Percentiles rank a stretch among this genome's conserved stretches.
These are phyloP conservation scores for Cremastinae sp. DNA, from an alignment of 2,888 invertebrate genomes.

Conservation along the genomic window DNA sequence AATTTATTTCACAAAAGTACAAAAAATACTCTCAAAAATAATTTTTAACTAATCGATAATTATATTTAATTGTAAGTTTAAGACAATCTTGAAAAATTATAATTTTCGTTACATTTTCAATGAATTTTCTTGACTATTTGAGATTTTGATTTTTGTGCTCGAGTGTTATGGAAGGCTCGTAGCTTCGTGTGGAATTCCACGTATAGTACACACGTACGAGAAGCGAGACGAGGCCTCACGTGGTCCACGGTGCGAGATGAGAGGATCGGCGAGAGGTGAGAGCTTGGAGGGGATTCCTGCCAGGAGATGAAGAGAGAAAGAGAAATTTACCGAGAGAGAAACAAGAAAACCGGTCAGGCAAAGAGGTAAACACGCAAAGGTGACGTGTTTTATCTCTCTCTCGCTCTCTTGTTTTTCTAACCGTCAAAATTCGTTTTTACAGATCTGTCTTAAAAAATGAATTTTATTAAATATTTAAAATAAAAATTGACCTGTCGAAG, in stretches of 20 bases:
- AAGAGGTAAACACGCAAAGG: constrained; percentile 78
- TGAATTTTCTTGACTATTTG: no score
- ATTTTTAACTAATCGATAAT: no score
- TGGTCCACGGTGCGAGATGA: constrained; percentile 32
- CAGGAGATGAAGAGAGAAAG: constrained; percentile 28
- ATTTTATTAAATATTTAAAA: constrained; percentile 15
- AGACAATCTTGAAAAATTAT: no score
- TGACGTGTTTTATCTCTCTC: constrained; percentile 73
- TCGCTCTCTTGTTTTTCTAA: constrained; percentile 59
- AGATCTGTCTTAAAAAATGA: background rate
- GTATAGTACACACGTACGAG: constrained; percentile 19
- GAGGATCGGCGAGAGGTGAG: constrained; percentile 35
- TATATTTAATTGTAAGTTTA: no score
- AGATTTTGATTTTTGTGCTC: no score
- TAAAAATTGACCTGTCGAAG: no score
- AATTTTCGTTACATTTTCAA: no score
- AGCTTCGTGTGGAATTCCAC: background rate
- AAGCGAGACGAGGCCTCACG: constrained; percentile 43
- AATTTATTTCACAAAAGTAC: no score
- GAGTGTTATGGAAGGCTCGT: no score
- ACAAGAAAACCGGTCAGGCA: constrained; percentile 73
- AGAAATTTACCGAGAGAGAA: constrained; percentile 49
- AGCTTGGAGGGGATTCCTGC: constrained; percentile 21
- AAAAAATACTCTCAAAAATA: no score
- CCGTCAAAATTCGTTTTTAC: constrained; percentile 10